Evolutionary conservation across 2,888 invertebrate genomes (phyloP), one percentile per base, ranked within the genome.

Genomic region (Octonoba sinensis): DNA sequence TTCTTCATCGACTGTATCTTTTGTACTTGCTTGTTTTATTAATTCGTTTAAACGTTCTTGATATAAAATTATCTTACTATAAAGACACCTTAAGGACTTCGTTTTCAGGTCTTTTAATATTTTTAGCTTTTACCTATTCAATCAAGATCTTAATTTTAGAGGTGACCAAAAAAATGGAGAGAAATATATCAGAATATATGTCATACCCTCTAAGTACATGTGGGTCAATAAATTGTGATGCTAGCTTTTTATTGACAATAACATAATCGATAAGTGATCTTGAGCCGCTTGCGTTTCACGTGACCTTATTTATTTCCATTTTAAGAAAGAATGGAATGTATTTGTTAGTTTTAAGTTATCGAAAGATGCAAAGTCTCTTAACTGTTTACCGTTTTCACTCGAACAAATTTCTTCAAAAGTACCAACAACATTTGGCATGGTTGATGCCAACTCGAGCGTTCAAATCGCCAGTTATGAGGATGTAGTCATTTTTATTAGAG

Each of bases 191-290:
- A 54, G 54, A 54, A 54, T 54, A 54, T 54, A 12, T 54, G 18
- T 54, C 54, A 15, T 54, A 54, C 54, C 54, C 54, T 54, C 54
- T 54, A 18, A 54, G 16, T 54, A 15, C 54, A 54, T 16, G 54
- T 54, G 54, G 16, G 54, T 54, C 54, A 54, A 54, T 54, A 54
- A 54, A 16, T 54, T 54, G 54, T 54, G 54, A 54, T 11, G 54
- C 6, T 54, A 54, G 16, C 54, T 54, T 54, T 54, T 54, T 54
- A 54, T 54, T 54, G 6, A 54, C 16, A 6, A 54, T 54, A 54
- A 54, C 16, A 54, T 54, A 54, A 54, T 54, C 54, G 16, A 54
- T 54, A 54, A 54, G 54, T 54, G 54, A 16, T 18, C 54, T 54
- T 11, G 54, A 54, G 54, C 54, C 54, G 16, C 54, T 54, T 6